A percentile compares a stretch with the other conserved stretches of the same genome.
Conservation (phyloP, 2,113 vertebrate genomes). For the Typhlomys cinereus region DNA sequence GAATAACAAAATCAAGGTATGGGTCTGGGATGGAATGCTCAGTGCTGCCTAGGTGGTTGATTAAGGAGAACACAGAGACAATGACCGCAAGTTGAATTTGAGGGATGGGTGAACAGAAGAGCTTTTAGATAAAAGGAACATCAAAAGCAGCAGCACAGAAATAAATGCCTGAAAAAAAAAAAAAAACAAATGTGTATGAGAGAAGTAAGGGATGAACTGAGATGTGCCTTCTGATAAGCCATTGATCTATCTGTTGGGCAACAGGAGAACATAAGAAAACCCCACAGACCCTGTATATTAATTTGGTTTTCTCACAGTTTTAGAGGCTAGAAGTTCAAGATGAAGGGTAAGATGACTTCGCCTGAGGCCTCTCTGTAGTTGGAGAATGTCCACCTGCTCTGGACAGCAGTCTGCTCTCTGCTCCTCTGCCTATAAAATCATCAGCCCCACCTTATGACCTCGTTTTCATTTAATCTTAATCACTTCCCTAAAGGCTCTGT, state of each 20-base stretch:
- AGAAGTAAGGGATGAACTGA: background rate
- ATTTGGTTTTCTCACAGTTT: background rate
- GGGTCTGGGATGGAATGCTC: background rate
- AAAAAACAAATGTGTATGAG: background rate
- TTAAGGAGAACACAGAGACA: background rate
- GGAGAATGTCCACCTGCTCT: background rate
- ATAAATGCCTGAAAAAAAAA: background rate
- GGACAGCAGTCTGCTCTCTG: background rate
- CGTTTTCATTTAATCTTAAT: slow-evolving; percentile 11
- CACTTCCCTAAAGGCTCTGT: background rate
- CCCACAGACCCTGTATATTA: background rate
- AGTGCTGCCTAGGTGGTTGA: background rate
- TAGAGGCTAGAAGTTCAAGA: background rate
- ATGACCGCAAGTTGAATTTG: background rate
- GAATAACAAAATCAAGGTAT: background rate
- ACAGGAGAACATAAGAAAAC: background rate
- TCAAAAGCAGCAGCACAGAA: background rate
- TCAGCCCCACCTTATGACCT: background rate
- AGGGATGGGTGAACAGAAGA: background rate
- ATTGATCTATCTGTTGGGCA: no score
- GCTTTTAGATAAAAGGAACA: background rate
- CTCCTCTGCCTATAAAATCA: background rate
- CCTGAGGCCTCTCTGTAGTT: background rate
- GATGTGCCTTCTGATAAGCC: background rate
- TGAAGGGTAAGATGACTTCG: background rate